Conservation (phyloP, 2,113 vertebrate species). For the Sinocyclocheilus grahami region DNA sequence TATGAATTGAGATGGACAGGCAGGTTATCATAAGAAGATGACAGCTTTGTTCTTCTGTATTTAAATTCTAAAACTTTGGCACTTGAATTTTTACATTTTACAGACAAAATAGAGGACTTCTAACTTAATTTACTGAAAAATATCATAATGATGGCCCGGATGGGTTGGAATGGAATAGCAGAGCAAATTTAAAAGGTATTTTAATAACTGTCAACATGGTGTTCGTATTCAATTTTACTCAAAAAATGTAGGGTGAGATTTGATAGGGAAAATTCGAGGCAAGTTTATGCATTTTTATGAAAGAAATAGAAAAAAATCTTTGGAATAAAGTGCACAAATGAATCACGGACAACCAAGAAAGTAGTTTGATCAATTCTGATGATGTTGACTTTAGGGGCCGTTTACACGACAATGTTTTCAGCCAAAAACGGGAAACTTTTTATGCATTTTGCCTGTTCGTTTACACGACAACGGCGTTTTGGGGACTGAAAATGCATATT, state of each 20-base stretch:
- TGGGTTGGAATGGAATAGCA: neutral
- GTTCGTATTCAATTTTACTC: neutral
- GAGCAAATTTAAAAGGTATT: neutral
- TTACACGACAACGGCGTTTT: no score
- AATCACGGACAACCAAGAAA: neutral
- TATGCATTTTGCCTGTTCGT: no score
- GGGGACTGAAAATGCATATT: no score
- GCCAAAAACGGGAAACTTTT: no score
- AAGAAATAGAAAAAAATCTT: neutral
- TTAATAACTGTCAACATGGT: neutral
- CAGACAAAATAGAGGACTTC: neutral
- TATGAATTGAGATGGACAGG: constrained; percentile 8
- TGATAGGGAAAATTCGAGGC: neutral
- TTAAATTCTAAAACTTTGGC: neutral
- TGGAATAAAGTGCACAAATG: neutral
- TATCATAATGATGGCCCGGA: neutral
- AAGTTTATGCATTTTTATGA: neutral
- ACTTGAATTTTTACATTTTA: neutral
- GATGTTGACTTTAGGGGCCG: neutral
- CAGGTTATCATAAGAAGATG: constrained; percentile 14
- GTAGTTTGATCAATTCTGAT: neutral
- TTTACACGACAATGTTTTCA: no score
- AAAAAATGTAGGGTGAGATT: neutral
- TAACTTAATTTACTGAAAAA: neutral
- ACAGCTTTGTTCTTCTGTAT: neutral